Base-by-base conservation (phyloP, 2,113 vertebrate species). In the Pithys albifrons region DNA sequence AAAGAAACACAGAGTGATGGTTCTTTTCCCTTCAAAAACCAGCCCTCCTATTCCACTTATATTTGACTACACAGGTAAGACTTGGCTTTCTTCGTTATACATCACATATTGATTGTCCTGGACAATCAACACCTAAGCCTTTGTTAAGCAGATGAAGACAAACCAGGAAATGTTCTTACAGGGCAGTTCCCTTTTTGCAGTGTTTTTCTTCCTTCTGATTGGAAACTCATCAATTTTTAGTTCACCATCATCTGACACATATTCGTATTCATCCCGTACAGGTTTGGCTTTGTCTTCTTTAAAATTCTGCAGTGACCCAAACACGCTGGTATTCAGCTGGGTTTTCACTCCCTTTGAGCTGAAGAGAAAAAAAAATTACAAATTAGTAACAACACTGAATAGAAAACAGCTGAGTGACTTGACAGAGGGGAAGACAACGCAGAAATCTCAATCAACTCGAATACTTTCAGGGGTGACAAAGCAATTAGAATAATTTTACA, bases 141-240 rank as follows among this genome's bases (percentile, higher is more conserved):
- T 51, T 41, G 23, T 16, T 43, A 13, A 59, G 37, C 43, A 70
- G 43, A 29, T 65, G 58, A 19, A 76, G 37, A 67, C 6, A 69
- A 81, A 83, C 10, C 12, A 92, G 73, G 74, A 70, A 95, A 48
- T 41, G 41, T 28, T 97, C 99, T 99, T 98, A 99, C 99, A 99
- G 91, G 99, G 98, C 59, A 99, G 97, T 72, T 99, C 99, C 97
- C 99, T 98, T 97, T 99, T 99, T 7, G 98, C 97, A 4, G 98
- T 95, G 52, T 98, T 99, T 96, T 99, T 99, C 98, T 99, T 99
- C 97, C 99, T 99, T 94, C 99, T 98, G 97, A 99, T 99, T 93
- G 99, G 99, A 97, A 99, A 99, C 95, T 99, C 99, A 12, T 99
- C 99, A 6, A 99, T 99, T 98, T 99, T 99, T 76, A 99, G 98